phyloP scores from a whole-genome alignment of 2,797 vertebrate species.

The Sebastes vulpes region DNA sequence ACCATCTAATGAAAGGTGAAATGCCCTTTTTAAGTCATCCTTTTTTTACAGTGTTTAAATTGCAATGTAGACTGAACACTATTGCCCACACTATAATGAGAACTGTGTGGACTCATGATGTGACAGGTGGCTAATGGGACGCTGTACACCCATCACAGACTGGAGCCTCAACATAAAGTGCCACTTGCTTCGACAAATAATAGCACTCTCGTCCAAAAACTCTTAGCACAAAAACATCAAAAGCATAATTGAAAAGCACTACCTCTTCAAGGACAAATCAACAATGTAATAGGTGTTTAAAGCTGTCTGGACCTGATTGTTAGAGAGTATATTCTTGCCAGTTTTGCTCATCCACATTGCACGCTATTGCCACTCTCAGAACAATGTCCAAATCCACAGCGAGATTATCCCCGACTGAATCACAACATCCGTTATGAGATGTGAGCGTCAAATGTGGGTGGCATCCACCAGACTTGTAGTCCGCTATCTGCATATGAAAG shows the following conservation, averaged over 20 bases:
- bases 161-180: slow-evolving; percentile 45
- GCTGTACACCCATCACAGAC: slow-evolving; percentile 27
- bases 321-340: background rate
- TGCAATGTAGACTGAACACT: slow-evolving; percentile 8
- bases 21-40: slow-evolving; percentile 10
- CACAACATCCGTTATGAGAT: background rate
- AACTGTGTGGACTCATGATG: slow-evolving; percentile 29
- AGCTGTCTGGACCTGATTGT: slow-evolving; percentile 41
- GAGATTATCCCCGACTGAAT: slow-evolving; percentile 13
- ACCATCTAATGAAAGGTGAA: slow-evolving; percentile 11
- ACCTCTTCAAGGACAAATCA: slow-evolving; percentile 54
- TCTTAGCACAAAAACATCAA: slow-evolving; percentile 37
- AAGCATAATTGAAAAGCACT: slow-evolving; percentile 40
- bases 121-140: slow-evolving; percentile 74
- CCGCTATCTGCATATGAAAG: slow-evolving; percentile 25
- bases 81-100: slow-evolving; percentile 32
- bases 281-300: slow-evolving; percentile 38
- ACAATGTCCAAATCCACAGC: slow-evolving; percentile 7
- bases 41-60: slow-evolving; percentile 5
- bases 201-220: slow-evolving; percentile 35
- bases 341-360: slow-evolving; percentile 15
- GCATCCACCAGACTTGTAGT: background rate
- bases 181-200: slow-evolving; percentile 45
- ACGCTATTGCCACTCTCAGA: slow-evolving; percentile 1
- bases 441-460: slow-evolving; percentile 5